Evolutionary conservation across 2,113 vertebrate species (phyloP).

Genomic region (Pachycephala philippinensis): DNA sequence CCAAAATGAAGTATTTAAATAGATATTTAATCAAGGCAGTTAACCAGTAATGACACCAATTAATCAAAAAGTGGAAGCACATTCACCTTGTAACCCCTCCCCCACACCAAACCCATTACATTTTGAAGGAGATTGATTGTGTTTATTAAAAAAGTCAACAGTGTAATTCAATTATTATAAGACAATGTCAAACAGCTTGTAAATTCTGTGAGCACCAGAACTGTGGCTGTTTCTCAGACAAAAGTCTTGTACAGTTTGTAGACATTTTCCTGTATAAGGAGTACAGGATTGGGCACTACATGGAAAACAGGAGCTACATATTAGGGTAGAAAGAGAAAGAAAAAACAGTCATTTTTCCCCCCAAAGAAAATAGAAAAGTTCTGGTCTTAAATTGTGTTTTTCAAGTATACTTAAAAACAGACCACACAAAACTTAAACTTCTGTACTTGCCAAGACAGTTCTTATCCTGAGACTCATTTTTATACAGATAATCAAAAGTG

Average conservation of each 20-base stretch:
- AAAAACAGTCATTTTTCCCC: rapidly evolving
- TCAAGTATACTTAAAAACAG: not conserved
- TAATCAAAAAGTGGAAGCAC: slow-evolving; percentile 67
- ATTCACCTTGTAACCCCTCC: slow-evolving; percentile 56
- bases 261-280: not conserved
- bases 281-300: not conserved
- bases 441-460: not conserved
- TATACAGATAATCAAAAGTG: not conserved
- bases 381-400: not conserved
- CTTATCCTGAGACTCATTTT: not conserved
- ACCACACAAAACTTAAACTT: not conserved
- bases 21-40: slow-evolving; percentile 56
- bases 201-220: not conserved
- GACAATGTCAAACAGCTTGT: slow-evolving; percentile 53
- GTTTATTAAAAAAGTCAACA: slow-evolving; percentile 41
- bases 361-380: not conserved
- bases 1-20: slow-evolving; percentile 47
- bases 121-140: slow-evolving; percentile 61
- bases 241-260: not conserved
- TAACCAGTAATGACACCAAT: slow-evolving; percentile 68
- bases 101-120: slow-evolving; percentile 31
- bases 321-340: not conserved
- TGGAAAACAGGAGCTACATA: not conserved
- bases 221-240: not conserved
- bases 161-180: slow-evolving; percentile 48